These are phyloP conservation scores for Blastobasis adustella DNA, from an alignment of 2,888 invertebrate species.

Conservation along the genomic window DNA sequence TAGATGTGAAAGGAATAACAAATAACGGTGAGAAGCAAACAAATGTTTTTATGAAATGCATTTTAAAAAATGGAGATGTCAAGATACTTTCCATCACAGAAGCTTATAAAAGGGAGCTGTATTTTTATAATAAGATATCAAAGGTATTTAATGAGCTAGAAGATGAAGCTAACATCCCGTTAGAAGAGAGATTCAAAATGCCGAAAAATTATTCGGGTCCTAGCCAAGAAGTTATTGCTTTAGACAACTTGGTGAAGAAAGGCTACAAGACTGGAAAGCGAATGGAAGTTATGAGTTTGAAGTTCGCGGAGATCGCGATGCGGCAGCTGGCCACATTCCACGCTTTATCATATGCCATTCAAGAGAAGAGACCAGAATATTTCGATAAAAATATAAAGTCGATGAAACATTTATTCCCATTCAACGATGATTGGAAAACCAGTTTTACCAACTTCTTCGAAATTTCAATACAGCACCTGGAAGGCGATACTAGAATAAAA, in stretches of 20 bases:
- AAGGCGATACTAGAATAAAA: conserved; percentile 20
- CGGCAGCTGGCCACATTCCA: conserved; percentile 30
- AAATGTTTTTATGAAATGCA: conserved; percentile 22
- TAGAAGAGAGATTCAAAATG: conserved; percentile 28
- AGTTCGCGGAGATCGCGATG: conserved; percentile 23
- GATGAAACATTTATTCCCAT: conserved; percentile 10
- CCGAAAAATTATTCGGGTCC: conserved; percentile 33
- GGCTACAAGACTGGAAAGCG: conserved; percentile 22
- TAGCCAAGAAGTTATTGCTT: conserved; percentile 21
- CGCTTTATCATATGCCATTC: conserved; percentile 21
- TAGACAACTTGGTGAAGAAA: conserved; percentile 23
- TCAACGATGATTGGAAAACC: conserved; percentile 20
- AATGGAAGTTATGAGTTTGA: conserved; percentile 20
- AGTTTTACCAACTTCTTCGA: conserved; percentile 16
- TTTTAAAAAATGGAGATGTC: conserved; percentile 23
- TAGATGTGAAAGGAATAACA: conserved; percentile 22
- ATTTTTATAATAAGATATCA: conserved; percentile 34
- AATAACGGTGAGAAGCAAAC: conserved; percentile 33
- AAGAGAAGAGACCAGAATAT: conserved; percentile 20
- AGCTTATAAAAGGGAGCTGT: conserved; percentile 29
- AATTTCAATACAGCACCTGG: conserved; percentile 11
- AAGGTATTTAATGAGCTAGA: conserved; percentile 33
- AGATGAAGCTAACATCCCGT: conserved; percentile 30
- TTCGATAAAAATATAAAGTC: conserved; percentile 14
- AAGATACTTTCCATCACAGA: conserved; percentile 20